phyloP scores from a whole-genome alignment of 2,113 vertebrate genomes.

The Pollimyrus isidori region DNA sequence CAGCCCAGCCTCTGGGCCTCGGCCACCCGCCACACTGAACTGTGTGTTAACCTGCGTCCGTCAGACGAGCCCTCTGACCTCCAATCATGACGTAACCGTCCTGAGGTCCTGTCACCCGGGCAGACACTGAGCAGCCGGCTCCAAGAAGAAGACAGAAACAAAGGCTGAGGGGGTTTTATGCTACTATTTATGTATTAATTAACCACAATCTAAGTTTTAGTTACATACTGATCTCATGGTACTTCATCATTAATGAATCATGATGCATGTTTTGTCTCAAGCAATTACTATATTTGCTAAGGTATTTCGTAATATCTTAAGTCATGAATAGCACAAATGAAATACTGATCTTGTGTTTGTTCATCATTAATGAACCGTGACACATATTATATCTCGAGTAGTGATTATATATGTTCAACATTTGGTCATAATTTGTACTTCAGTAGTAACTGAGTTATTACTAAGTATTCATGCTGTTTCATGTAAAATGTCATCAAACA shows the following conservation, averaged over 20 bases:
- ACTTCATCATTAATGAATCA: not conserved
- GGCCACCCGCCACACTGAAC: not conserved
- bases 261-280: not conserved
- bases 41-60: not conserved
- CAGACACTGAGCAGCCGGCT: not conserved
- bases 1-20: not conserved
- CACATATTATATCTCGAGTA: not conserved
- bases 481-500: not conserved
- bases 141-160: not conserved
- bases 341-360: not conserved
- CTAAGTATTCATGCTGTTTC: not conserved
- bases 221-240: not conserved
- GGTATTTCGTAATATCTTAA: not conserved
- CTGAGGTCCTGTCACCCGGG: not conserved
- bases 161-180: not conserved
- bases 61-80: not conserved
- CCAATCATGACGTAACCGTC: not conserved
- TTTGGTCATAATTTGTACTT: not conserved
- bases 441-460: not conserved
- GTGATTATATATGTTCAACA: not conserved
- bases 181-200: not conserved
- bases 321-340: not conserved
- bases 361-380: not conserved
- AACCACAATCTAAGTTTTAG: not conserved
- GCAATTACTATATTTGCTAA: not conserved